phyloP scores from a whole-genome alignment of 2,888 invertebrate genomes.

The Xestobium rufovillosum region DNA sequence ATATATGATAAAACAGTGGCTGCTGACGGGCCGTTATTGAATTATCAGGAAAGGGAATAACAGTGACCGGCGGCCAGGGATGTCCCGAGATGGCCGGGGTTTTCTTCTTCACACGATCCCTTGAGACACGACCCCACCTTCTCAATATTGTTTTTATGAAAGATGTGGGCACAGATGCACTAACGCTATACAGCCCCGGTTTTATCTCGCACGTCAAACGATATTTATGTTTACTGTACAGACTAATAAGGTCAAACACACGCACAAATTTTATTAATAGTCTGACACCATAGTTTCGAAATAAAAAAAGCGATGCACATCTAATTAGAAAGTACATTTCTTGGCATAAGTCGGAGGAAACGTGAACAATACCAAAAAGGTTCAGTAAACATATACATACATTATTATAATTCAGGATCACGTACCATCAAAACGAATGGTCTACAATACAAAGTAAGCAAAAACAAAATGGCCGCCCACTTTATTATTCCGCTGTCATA shows the following conservation, averaged over 20 bases:
- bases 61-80: conserved; percentile 37
- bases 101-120: conserved; percentile 16
- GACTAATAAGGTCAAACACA: no score
- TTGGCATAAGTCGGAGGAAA: no score
- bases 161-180: conserved; percentile 27
- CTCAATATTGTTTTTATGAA: conserved; percentile 37
- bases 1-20: conserved; percentile 14
- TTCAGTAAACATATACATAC: conserved; percentile 27
- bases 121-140: conserved; percentile 27
- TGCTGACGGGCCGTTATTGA: conserved; percentile 38
- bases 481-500: conserved; percentile 33
- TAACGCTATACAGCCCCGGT: conserved; percentile 9
- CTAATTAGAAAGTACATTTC: no score
- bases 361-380: no score
- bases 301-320: no score
- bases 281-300: no score
- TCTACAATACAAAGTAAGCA: conserved; percentile 29
- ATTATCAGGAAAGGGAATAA: conserved; percentile 40
- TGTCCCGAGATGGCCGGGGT: conserved; percentile 1
- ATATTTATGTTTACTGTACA: no score
- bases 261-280: no score
- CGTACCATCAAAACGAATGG: conserved; percentile 29
- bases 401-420: conserved; percentile 33
- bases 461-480: conserved; percentile 33
- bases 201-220: not conserved